These are phyloP conservation scores for Graptemys geographica DNA, from an alignment of 2,797 vertebrate genomes.

Conservation along the genomic window DNA sequence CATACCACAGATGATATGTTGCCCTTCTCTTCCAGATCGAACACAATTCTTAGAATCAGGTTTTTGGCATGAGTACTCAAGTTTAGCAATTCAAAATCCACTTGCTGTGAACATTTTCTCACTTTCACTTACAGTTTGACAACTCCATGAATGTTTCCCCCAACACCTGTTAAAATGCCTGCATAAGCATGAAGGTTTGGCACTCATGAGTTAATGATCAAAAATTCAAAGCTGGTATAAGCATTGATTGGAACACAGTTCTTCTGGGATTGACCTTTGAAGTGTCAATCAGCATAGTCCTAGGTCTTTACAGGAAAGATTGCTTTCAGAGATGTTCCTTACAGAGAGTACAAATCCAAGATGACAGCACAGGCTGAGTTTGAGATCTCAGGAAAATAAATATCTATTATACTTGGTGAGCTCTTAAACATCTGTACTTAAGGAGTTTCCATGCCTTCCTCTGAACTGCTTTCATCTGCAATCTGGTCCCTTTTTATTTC, in stretches of 20 bases:
- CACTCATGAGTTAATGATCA: background rate
- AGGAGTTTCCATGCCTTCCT: background rate
- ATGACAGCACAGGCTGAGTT: background rate
- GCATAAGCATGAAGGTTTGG: background rate
- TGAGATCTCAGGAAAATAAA: background rate
- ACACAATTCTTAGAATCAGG: background rate
- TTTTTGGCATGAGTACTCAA: background rate
- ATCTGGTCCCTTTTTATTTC: background rate
- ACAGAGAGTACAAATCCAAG: background rate
- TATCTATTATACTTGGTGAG: background rate
- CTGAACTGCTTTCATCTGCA: background rate
- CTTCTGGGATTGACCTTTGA: background rate
- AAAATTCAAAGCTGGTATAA: background rate
- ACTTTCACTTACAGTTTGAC: background rate
- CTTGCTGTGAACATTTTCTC: background rate
- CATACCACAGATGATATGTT: background rate
- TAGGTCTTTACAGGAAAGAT: background rate
- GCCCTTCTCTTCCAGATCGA: background rate
- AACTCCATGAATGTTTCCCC: background rate
- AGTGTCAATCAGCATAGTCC: background rate
- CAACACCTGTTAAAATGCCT: background rate
- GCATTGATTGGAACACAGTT: too few species aligned
- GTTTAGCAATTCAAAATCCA: background rate
- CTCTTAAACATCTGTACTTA: background rate
- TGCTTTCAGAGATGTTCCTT: background rate